Evolutionary conservation across 2,888 invertebrate species (phyloP), one percentile per base, ranked within the genome.

Genomic region (Aphelenchoides bicaudatus): DNA sequence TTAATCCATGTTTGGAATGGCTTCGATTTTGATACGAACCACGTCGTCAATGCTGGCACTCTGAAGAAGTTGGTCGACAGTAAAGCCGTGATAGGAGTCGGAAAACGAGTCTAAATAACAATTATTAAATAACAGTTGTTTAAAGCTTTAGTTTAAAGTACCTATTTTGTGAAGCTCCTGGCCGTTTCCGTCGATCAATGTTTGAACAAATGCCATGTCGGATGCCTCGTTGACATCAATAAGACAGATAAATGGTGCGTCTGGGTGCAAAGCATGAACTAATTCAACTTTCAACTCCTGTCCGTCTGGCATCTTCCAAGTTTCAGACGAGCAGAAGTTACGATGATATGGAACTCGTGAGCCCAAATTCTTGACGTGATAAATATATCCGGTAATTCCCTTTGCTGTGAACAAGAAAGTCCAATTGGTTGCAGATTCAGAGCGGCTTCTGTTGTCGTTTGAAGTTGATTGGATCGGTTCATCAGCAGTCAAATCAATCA

Each of bases 341-440:
- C 43, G 43, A 8, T 25, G 16, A n/a, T 10, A 10, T 10, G 43
- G 6, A 6, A 19, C 21, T 8, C 6, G n/a, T 19, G 16, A 8
- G 10, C 8, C 16, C 10, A 8, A 19, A 25, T 43, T 19, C 23
- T 43, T 43, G 43, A 43, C 25, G 43, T 43, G 43, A 10, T 25
- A 25, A 19, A 43, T 19, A 6, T 21, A 25, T 43, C 43, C 43
- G 23, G 8, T 43, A 6, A 43, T 19, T 19, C 43, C 43, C 43
- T 43, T 43, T 25, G 43, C 16, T 43, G 16, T n/a, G 43, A 43
- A 43, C 43, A 43, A 19, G 43, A 43, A 43, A 43, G 21, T 43
- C 43, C 43, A 43, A n/a, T 43, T 25, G n/a, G n/a, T n/a, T n/a
- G n/a, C n/a, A n/a, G n/a, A n/a, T n/a, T n/a, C n/a, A n/a, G n/a